Percentiles rank a stretch among this genome's conserved stretches.
These are phyloP conservation scores for Loriculus beryllinus DNA, from an alignment of 2,797 vertebrate genomes.

Conservation along the genomic window DNA sequence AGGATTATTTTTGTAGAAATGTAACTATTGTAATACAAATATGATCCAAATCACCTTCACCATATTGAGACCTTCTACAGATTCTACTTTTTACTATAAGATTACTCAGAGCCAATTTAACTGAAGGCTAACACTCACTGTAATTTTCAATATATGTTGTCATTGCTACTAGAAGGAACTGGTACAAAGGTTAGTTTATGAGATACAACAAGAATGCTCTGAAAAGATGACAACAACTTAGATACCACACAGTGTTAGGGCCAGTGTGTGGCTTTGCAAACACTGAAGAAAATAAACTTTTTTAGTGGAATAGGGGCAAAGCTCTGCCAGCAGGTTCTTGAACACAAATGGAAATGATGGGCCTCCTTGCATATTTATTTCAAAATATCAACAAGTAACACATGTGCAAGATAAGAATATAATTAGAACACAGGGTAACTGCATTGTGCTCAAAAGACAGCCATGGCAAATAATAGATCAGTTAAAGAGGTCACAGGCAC, in stretches of 20 bases:
- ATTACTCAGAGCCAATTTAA: neutral
- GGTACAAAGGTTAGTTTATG: neutral
- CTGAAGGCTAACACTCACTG: neutral
- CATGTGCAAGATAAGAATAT: neutral
- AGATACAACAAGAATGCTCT: neutral
- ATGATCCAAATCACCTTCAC: neutral
- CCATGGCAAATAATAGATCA: neutral
- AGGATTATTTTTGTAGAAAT: neutral
- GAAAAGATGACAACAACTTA: neutral
- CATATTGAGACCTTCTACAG: neutral
- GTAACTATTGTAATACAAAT: neutral
- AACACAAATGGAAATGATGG: neutral
- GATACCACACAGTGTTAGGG: neutral
- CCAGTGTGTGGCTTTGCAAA: neutral
- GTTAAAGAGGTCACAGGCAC: neutral
- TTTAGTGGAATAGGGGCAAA: neutral
- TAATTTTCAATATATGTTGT: neutral
- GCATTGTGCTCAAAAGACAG: neutral
- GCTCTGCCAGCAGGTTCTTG: neutral
- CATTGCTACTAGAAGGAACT: neutral
- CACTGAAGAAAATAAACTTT: neutral
- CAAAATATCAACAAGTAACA: neutral
- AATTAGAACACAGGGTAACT: neutral
- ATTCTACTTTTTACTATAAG: neutral
- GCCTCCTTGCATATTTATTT: neutral